A percentile compares a stretch with the other conserved stretches of the same genome.
Conservation (phyloP, 2,113 vertebrate genomes). For the Aramus guarauna region DNA sequence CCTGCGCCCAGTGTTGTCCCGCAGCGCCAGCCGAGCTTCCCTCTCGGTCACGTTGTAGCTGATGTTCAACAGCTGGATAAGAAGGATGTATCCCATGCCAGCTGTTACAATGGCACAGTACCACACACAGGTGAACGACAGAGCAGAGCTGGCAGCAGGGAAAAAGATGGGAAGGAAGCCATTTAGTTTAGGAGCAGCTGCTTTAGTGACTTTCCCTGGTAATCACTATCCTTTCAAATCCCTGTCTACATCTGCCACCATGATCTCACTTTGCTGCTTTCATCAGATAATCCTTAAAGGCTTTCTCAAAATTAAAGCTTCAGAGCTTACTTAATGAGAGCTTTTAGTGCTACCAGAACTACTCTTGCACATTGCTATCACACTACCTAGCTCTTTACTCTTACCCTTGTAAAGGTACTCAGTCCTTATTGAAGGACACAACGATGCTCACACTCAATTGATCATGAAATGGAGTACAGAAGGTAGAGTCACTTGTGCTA, state of each 20-base stretch:
- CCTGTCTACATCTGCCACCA: constrained; percentile 49
- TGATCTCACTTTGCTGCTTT: constrained; percentile 22
- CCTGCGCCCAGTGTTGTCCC: constrained; percentile 81
- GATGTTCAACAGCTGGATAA: constrained; percentile 91
- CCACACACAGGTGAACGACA: constrained; percentile 96
- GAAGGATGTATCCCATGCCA: constrained; percentile 88
- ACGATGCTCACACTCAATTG: not conserved
- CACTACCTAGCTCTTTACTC: not conserved
- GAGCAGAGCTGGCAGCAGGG: constrained; percentile 78
- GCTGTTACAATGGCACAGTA: constrained; percentile 90
- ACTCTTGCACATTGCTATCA: not conserved
- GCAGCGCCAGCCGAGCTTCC: constrained; percentile 86
- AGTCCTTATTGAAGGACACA: not conserved
- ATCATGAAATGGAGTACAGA: not conserved
- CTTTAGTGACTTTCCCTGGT: constrained; percentile 28
- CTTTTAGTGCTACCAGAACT: not conserved
- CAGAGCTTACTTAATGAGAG: constrained; percentile 11
- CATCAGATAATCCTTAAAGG: constrained; percentile 50
- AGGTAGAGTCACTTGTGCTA: not conserved
- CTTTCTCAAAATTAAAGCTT: constrained; percentile 55
- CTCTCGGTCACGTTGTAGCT: constrained; percentile 94
- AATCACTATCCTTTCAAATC: constrained; percentile 58
- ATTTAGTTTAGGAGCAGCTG: constrained; percentile 53
- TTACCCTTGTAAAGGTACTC: not conserved
- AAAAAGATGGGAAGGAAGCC: constrained; percentile 51